Percentiles rank a stretch among this genome's conserved stretches.
These are phyloP conservation scores for Drosophila albomicans DNA, from an alignment of 1,140 invertebrate genomes.

Conservation along the genomic window DNA sequence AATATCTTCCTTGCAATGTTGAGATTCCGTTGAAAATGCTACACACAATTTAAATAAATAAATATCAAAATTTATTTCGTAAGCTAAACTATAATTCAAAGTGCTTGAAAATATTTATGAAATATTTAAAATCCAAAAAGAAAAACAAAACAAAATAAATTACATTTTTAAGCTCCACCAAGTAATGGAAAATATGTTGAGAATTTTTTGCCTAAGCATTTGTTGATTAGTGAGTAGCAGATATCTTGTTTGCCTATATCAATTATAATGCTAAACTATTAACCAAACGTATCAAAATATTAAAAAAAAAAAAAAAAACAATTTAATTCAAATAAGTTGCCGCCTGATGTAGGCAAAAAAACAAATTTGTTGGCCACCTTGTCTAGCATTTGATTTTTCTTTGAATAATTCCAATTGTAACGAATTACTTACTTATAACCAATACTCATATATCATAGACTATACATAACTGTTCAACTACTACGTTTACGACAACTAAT, in stretches of 20 bases:
- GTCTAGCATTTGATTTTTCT: slow-evolving; percentile 13
- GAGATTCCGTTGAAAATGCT: slow-evolving; percentile 80
- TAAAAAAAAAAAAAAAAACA: slow-evolving; percentile 11
- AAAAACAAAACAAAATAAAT: slow-evolving; percentile 16
- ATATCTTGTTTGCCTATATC: slow-evolving; percentile 64
- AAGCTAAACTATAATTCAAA: slow-evolving; percentile 73
- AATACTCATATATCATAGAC: slow-evolving; percentile 59
- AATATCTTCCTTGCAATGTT: slow-evolving; percentile 81
- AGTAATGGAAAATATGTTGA: slow-evolving; percentile 34
- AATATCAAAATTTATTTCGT: slow-evolving; percentile 60
- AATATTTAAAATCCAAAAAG: slow-evolving; percentile 62
- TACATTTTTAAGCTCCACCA: slow-evolving; percentile 20
- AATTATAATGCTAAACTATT: slow-evolving; percentile 17
- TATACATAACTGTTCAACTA: slow-evolving; percentile 52
- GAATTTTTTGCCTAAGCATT: slow-evolving; percentile 51
- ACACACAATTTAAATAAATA: slow-evolving; percentile 67
- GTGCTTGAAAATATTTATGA: slow-evolving; percentile 78
- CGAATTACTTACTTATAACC: slow-evolving; percentile 61
- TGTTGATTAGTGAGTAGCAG: slow-evolving; percentile 77
- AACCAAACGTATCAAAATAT: slow-evolving; percentile 19
- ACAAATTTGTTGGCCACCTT: slow-evolving; percentile 24
- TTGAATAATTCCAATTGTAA: slow-evolving; percentile 58
- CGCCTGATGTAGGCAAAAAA: slow-evolving; percentile 16
- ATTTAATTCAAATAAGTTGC: slow-evolving; percentile 36
- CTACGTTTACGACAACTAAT: slow-evolving; percentile 31